Evolutionary conservation across 2,113 vertebrate genomes (phyloP).

Genomic region (Chloropsis cyanopogon): DNA sequence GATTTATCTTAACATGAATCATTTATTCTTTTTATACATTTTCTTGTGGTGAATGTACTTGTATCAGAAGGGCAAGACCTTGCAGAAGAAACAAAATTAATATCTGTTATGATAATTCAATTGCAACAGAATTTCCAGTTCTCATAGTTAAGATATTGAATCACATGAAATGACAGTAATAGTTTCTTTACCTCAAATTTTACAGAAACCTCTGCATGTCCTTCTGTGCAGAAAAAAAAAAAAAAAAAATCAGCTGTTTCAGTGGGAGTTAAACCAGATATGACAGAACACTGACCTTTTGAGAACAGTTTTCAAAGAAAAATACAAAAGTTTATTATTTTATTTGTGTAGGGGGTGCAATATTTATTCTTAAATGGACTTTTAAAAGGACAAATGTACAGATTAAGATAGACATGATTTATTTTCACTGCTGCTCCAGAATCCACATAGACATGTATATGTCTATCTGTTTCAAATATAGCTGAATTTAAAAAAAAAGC

Average conservation of each 20-base stretch:
- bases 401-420: not conserved
- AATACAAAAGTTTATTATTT: not conserved
- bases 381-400: not conserved
- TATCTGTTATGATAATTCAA: not conserved
- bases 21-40: not conserved
- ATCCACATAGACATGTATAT: not conserved
- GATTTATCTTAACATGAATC: not conserved
- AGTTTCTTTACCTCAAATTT: not conserved
- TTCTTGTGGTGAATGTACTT: not conserved
- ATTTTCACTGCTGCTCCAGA: not conserved
- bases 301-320: not conserved
- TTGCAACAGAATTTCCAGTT: not conserved
- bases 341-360: not conserved
- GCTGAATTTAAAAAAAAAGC: not conserved
- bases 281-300: not conserved
- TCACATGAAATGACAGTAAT: not conserved
- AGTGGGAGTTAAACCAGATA: not conserved
- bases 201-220: not conserved
- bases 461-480: not conserved
- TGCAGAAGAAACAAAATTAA: not conserved
- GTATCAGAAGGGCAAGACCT: not conserved
- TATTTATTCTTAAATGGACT: not conserved
- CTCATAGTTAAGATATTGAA: not conserved
- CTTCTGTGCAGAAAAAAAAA: not conserved
- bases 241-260: not conserved